Base-by-base conservation (phyloP, 2,888 invertebrate species). In the Gonocerus acuteangulatus region DNA sequence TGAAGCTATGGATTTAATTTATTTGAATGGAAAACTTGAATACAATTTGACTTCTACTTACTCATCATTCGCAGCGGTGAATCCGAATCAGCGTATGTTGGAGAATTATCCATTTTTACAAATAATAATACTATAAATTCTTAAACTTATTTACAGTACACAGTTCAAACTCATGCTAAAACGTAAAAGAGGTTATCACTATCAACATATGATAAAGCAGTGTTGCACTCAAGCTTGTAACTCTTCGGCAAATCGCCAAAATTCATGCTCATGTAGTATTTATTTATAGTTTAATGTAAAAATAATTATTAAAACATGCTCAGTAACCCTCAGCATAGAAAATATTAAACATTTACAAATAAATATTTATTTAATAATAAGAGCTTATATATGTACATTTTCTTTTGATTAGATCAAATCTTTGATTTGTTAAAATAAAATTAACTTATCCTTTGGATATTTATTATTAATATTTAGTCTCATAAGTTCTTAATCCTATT, bases 21-120 rank as follows among this genome's bases (percentile, higher is more conserved):
- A 11, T 11, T 9, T n/a, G 27, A 27, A 27, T 27, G 27, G 27
- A 27, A 9, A 27, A 27, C 4, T 9, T n/a, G 15, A 44, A 18
- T n/a, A n/a, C 18, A 39, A 54, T 54, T 4, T 27, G 27, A n/a
- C 9, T 27, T 27, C 27, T 27, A 63, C 63, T 62, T 61, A 66
- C 66, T 45, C 11, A 66, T 42, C 7, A 64, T 62, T 45, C 61
- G 52, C 2, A 66, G 51, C 6, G 66, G 66, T 15, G 64, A 62
- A 36, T 66, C 66, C 16, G 66, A 65, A 59, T 66, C 66, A 19
- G 66, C 51, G 34, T 57, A 66, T n/a, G 52, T 48, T 18, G 66
- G 62, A 36, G 62, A 21, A 48, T 66, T 66, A 42, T 61, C 61
- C 61, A 61, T 61, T 45, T 54, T 54, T 19, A 13, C 3, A 3